Evolutionary conservation across 2,888 invertebrate genomes (phyloP).

Genomic region (Seira sanloemensis): DNA sequence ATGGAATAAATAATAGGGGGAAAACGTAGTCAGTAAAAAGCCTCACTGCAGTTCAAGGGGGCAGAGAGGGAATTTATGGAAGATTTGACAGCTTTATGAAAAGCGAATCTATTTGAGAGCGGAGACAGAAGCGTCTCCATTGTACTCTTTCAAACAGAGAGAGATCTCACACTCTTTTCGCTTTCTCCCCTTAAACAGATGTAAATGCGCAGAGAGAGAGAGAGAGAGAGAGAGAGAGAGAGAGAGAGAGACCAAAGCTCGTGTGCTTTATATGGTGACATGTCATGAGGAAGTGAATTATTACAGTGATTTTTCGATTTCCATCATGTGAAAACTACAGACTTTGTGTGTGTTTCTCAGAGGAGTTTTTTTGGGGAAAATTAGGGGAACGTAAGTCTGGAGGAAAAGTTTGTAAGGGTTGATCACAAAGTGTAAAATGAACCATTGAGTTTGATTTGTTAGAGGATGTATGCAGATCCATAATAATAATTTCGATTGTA

Average conservation of each 20-base stretch:
- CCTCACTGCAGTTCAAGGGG: constrained; percentile 26
- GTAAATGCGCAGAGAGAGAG: background rate
- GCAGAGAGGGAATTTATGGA: constrained; percentile 51
- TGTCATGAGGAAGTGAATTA: constrained; percentile 58
- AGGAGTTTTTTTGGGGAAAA: background rate
- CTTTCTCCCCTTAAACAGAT: constrained; percentile 5
- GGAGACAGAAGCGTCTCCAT: constrained; percentile 7
- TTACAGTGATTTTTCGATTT: constrained; percentile 62
- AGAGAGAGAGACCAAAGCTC: no score
- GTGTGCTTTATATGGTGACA: constrained; percentile 32
- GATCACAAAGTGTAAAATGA: constrained; percentile 48
- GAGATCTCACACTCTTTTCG: background rate
- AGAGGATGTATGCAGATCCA: background rate
- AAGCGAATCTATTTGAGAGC: constrained; percentile 39
- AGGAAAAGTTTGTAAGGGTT: constrained; percentile 16
- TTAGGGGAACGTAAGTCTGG: background rate
- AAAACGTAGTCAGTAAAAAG: no score
- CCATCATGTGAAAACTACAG: background rate
- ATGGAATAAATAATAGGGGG: constrained; percentile 39
- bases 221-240: no score
- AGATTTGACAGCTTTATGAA: constrained; percentile 63
- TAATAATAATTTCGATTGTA: background rate
- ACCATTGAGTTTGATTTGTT: constrained; percentile 55
- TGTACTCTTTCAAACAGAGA: background rate
- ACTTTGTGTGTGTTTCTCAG: constrained; percentile 21